Conservation (phyloP, 2,113 vertebrate genomes). For the Turdus rufiventris region DNA sequence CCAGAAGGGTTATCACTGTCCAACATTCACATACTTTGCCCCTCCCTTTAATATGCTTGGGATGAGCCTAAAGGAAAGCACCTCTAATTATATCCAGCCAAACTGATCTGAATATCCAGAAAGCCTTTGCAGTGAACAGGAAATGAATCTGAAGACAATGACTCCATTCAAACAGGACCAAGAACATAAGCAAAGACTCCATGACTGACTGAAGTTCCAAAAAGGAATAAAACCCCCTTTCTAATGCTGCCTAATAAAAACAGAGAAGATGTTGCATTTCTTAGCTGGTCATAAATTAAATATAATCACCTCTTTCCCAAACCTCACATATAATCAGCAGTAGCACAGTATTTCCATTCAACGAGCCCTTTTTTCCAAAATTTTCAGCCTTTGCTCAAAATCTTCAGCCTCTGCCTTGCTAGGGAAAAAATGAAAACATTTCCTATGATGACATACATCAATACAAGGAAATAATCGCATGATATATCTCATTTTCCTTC, state of each 20-base stretch:
- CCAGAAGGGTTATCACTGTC: neutral
- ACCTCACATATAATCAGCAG: neutral
- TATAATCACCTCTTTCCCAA: neutral
- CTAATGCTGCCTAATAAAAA: neutral
- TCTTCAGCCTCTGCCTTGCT: neutral
- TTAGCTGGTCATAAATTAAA: neutral
- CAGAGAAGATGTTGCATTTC: neutral
- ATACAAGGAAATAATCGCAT: neutral
- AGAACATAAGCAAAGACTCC: neutral
- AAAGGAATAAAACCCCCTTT: neutral
- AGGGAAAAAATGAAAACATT: neutral
- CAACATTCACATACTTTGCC: neutral
- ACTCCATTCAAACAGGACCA: neutral
- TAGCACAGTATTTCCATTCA: neutral
- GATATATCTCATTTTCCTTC: neutral
- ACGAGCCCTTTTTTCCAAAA: neutral
- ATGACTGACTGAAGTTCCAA: neutral
- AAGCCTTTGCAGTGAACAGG: neutral
- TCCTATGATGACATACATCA: neutral
- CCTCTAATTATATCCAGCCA: neutral
- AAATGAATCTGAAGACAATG: neutral
- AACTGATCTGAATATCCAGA: neutral
- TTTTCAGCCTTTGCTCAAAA: neutral
- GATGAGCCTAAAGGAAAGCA: neutral
- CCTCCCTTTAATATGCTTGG: neutral